Conservation (phyloP, 2,113 vertebrate species). For the Urocynchramus pylzowi region DNA sequence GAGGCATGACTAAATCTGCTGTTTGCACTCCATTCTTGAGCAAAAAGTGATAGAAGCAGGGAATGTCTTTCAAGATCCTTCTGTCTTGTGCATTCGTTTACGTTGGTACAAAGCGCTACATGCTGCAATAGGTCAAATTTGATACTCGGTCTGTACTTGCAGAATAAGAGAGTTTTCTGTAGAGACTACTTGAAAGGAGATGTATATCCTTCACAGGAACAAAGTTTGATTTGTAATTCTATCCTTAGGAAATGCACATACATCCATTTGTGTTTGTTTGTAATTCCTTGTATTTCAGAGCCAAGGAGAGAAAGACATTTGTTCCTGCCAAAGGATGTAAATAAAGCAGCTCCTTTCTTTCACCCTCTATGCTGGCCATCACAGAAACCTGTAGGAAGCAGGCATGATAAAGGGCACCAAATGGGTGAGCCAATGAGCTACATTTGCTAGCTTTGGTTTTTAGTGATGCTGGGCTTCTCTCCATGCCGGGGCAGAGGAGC, state of each 20-base stretch:
- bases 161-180: background rate
- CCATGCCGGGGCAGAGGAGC: background rate
- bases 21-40: background rate
- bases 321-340: background rate
- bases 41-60: background rate
- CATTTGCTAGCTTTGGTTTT: background rate
- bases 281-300: background rate
- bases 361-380: background rate
- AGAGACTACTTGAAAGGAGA: background rate
- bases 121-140: background rate
- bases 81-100: background rate
- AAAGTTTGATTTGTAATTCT: background rate
- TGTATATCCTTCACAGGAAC: background rate
- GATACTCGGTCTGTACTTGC: background rate
- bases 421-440: background rate
- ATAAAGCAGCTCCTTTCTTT: background rate
- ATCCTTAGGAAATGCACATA: background rate
- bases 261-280: background rate
- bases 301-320: background rate
- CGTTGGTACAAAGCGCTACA: background rate
- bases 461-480: background rate
- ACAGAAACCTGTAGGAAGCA: background rate
- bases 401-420: background rate
- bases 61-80: background rate
- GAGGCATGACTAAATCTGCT: background rate